These are phyloP conservation scores for Hemithea aestivaria DNA, from an alignment of 2,888 invertebrate species.

Conservation along the genomic window DNA sequence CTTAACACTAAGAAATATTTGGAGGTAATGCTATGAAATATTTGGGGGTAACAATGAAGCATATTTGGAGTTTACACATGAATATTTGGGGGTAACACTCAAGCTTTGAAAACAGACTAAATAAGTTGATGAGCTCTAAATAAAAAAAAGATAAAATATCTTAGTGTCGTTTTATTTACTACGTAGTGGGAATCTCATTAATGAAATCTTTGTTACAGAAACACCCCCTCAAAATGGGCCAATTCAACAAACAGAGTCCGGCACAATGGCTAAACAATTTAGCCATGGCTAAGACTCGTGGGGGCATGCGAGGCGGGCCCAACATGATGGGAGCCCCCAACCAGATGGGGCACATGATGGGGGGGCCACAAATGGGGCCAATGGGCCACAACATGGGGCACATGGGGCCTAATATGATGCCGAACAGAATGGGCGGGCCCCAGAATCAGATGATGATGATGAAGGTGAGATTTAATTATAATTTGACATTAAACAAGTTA, in stretches of 20 bases:
- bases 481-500: too few relatives aligned
- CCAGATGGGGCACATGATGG: conserved; percentile 75
- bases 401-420: conserved; percentile 73
- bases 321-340: conserved; percentile 76
- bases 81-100: too few relatives aligned
- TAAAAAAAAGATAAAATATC: too few relatives aligned
- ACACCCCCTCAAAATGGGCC: conserved; percentile 93
- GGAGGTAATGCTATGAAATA: conserved; percentile 84
- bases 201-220: conserved; percentile 80
- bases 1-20: conserved; percentile 96
- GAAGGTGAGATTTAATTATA: too few relatives aligned
- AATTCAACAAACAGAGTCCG: conserved; percentile 90
- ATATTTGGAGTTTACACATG: too few relatives aligned
- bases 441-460: conserved; percentile 75
- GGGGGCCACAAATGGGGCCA: conserved; percentile 67
- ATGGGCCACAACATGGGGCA: conserved; percentile 73
- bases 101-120: too few relatives aligned
- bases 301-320: conserved; percentile 77
- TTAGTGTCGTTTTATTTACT: too few relatives aligned
- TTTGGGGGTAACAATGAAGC: too few relatives aligned
- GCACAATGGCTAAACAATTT: conserved; percentile 89
- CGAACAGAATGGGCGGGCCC: conserved; percentile 64
- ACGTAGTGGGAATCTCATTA: too few relatives aligned
- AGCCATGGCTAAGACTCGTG: conserved; percentile 86
- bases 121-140: too few relatives aligned